Conservation (phyloP, 1,140 invertebrate species). For the Meloidogyne floridensis region DNA sequence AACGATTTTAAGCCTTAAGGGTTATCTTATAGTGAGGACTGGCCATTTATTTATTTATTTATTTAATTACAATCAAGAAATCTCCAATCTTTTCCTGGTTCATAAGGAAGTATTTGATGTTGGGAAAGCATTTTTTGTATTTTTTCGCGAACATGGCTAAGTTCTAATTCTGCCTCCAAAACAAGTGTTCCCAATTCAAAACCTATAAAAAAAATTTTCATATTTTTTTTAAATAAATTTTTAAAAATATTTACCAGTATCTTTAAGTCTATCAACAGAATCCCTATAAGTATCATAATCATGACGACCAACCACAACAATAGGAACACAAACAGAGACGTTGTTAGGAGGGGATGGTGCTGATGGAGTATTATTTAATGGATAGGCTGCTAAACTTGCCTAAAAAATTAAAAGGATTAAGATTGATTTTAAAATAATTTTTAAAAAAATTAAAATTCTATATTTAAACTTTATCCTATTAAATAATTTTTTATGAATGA, state of each 20-base stretch:
- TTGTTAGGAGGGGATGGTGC: slow-evolving; percentile 22
- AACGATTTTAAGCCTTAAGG: too few relatives aligned
- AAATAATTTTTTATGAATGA: background rate
- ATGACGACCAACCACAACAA: slow-evolving; percentile 62
- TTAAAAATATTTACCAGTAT: slow-evolving; percentile 51
- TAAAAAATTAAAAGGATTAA: background rate
- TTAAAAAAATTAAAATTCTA: too few relatives aligned
- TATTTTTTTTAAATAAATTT: slow-evolving; percentile 11
- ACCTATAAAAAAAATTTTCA: slow-evolving; percentile 17
- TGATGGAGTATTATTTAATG: background rate
- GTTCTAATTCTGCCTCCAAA: slow-evolving; percentile 60
- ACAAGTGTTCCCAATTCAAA: slow-evolving; percentile 62
- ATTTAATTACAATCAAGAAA: slow-evolving; percentile 62
- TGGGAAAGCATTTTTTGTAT: slow-evolving; percentile 60
- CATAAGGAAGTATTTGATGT: slow-evolving; percentile 61
- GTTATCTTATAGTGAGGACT: too few relatives aligned
- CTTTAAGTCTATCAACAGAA: slow-evolving; percentile 63
- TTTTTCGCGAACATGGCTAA: slow-evolving; percentile 43
- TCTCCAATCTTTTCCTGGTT: slow-evolving; percentile 61
- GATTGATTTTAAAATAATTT: too few relatives aligned
- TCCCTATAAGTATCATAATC: slow-evolving; percentile 64
- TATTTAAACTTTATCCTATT: too few relatives aligned
- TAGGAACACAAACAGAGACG: slow-evolving; percentile 62
- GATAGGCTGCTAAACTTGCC: background rate
- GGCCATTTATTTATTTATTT: slow-evolving; percentile 1